Percentiles rank a stretch among this genome's conserved stretches.
phyloP scores from a whole-genome alignment of 2,797 vertebrate species.

The Echeneis naucrates region DNA sequence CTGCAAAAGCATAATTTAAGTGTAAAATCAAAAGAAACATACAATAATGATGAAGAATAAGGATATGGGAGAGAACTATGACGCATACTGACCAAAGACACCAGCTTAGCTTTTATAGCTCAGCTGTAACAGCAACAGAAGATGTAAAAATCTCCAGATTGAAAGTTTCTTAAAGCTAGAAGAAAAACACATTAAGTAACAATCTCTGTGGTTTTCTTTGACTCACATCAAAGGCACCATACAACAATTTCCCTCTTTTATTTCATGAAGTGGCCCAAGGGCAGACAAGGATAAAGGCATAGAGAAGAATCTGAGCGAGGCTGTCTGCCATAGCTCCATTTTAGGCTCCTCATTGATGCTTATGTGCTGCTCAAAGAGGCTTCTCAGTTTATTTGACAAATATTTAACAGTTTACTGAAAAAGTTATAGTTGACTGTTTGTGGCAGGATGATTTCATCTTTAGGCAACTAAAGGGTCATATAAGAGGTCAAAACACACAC shows the following conservation, averaged over 20 bases:
- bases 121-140: conserved; percentile 1
- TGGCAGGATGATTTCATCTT: conserved; percentile 37
- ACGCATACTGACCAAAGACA: conserved; percentile 1
- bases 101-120: conserved; percentile 2
- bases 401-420: conserved; percentile 57
- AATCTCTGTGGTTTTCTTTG: conserved; percentile 71
- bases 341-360: conserved; percentile 50
- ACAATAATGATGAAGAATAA: background rate
- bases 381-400: conserved; percentile 69
- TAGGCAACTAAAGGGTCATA: conserved; percentile 35
- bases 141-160: conserved; percentile 32
- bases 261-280: conserved; percentile 51
- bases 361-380: conserved; percentile 56
- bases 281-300: conserved; percentile 60
- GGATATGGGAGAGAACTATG: background rate
- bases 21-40: background rate
- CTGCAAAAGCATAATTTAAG: conserved; percentile 2
- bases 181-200: conserved; percentile 60
- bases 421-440: conserved; percentile 61
- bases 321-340: conserved; percentile 45
- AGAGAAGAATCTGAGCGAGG: conserved; percentile 52
- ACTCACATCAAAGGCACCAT: conserved; percentile 72
- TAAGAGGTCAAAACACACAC: no score
- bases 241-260: conserved; percentile 69
- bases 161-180: conserved; percentile 44